Evolutionary conservation across 1,140 invertebrate genomes (phyloP), one percentile per base, ranked within the genome.

Genomic region (Halesus radiatus): DNA sequence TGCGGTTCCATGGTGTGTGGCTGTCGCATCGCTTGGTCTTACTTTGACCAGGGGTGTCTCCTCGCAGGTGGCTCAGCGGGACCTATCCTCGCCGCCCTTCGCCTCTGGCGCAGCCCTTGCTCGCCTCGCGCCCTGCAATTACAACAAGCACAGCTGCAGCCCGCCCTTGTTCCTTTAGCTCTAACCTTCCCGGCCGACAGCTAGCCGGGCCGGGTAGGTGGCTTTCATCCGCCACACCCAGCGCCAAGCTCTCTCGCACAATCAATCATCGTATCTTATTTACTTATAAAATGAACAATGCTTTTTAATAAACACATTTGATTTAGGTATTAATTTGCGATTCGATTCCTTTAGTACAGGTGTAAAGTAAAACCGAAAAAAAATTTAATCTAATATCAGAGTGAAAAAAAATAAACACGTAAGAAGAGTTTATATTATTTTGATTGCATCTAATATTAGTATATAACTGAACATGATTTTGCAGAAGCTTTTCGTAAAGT

Each of bases 91-190:
- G 74, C 88, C 88, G 88, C 88, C 88, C 88, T 86, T 79, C 80
- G 85, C 75, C 85, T 84, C 86, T 86, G 86, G 88, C 88, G 84
- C 86, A 87, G 86, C 87, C 87, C 86, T 86, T 86, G 80, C 88
- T 85, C 81, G 84, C 85, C 83, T 80, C 88, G 84, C 87, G 87
- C 87, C 87, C 89, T 90, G 89, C 80, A 90, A 90, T 87, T 22
- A 74, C 70, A 74, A 90, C 86, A 90, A 88, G 85, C 89, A 90
- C 83, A 88, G 88, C 89, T 87, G 81, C 78, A 82, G 81, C 76
- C 37, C 50, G 76, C 76, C 62, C 76, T 66, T 64, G 18, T 23
- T 8, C 20, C 50, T 45, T 45, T 13, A 15, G 29, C 70, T 10
- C 15, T 23, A n/a, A n/a, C n/a, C n/a, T n/a, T n/a, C 64, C 16